Evolutionary conservation across 2,888 invertebrate species (phyloP), one percentile per base, ranked within the genome.

Genomic region (Allophyes oxyacanthae): DNA sequence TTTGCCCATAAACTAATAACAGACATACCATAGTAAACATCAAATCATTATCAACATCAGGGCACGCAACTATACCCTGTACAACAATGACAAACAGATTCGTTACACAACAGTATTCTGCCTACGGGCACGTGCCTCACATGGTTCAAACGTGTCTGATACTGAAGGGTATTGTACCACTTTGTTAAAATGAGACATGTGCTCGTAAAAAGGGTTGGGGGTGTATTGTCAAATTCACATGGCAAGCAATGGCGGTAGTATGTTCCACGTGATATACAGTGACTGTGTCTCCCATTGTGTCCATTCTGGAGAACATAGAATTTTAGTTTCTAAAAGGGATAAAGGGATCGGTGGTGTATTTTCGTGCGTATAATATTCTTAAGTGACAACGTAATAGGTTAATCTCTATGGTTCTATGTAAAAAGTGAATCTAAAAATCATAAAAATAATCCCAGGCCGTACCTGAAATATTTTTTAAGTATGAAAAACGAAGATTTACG

Each of bases 121-220:
- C 64, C 67, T 59, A 64, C 43, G 11, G 57, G 53, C 57, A 55
- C 60, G 66, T 51, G 70, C 28, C 32, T 14, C 11, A 34, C 14
- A 14, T 10, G 34, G 43, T n/a, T 0, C 3, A 6, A 34, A 44
- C 56, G 48, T 49, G 44, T 49, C 25, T 43, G n/a, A 11, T 15
- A 28, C 20, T 42, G 14, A 26, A 6, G 32, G 14, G 41, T 30
- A 32, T 50, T 42, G 14, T 30, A 53, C 14, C 30, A n/a, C 45
- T 57, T 41, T 49, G 33, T 25, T 7, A 10, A 15, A 1, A 8
- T 33, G 55, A 33, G 13, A 15, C 30, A 15, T 32, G 6, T 30
- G 41, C 7, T 10, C 20, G 8, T 4, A n/a, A 8, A 38, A 26
- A 42, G 32, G 42, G 15, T 14, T 10, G 30, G 20, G 10, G 8